Evolutionary conservation across 2,797 vertebrate genomes (phyloP).

Genomic region (Naso thynnoides): DNA sequence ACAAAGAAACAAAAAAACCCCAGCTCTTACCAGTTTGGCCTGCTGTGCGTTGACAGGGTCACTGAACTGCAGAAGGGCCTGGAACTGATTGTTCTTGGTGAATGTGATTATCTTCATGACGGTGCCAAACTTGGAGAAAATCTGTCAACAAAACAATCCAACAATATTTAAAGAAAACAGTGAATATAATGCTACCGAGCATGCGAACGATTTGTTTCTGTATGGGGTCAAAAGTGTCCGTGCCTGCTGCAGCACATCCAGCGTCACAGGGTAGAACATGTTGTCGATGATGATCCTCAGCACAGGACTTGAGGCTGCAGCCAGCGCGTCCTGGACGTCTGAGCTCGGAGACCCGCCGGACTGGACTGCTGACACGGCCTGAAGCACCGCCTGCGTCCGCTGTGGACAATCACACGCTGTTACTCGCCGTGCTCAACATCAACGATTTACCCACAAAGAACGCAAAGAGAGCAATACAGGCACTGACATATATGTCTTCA

Average conservation of each 20-base stretch:
- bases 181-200: too few relatives aligned
- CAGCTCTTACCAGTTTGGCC: constrained; percentile 94
- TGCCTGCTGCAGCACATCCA: constrained; percentile 98
- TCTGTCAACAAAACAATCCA: constrained; percentile 84
- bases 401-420: constrained; percentile 58
- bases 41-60: constrained; percentile 96
- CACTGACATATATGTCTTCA: not conserved
- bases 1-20: too few relatives aligned
- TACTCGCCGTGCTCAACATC: not conserved
- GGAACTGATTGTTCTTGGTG: constrained; percentile 99
- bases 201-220: not conserved
- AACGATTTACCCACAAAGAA: not conserved
- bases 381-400: constrained; percentile 93
- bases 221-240: not conserved
- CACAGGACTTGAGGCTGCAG: constrained; percentile 93
- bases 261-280: constrained; percentile 98
- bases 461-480: not conserved
- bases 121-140: constrained; percentile 98
- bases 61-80: constrained; percentile 96
- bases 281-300: constrained; percentile 98
- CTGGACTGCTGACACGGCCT: constrained; percentile 93
- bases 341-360: constrained; percentile 91
- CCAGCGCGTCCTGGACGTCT: constrained; percentile 90
- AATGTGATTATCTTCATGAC: constrained; percentile 99
- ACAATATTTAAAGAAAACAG: not conserved